A percentile compares a stretch with the other conserved stretches of the same genome.
These are phyloP conservation scores for Cheirogaleus major DNA, from an alignment of 2,797 vertebrate genomes.

Conservation along the genomic window DNA sequence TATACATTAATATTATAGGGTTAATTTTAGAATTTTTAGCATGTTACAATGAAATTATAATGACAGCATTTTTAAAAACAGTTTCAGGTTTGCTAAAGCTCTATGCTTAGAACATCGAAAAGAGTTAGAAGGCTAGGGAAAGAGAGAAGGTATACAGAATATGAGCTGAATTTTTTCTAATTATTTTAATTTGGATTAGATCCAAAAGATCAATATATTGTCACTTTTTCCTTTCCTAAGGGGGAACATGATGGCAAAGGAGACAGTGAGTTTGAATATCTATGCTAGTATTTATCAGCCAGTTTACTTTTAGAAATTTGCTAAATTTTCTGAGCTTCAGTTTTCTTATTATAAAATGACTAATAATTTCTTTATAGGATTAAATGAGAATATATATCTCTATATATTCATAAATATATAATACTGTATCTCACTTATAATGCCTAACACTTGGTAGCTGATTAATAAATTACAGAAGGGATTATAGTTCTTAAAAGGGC, in stretches of 20 bases:
- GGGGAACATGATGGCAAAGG: not conserved
- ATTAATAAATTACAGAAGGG: not conserved
- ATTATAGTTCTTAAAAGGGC: not conserved
- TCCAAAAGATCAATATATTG: not conserved
- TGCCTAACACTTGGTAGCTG: not conserved
- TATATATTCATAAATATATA: not conserved
- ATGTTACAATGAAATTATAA: not conserved
- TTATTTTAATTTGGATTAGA: not conserved
- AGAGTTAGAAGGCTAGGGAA: not conserved
- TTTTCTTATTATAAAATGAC: not conserved
- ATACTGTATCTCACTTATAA: not conserved
- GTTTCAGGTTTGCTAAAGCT: not conserved
- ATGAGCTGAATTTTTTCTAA: not conserved
- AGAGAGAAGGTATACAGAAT: not conserved
- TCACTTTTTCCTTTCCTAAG: not conserved
- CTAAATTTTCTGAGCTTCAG: not conserved
- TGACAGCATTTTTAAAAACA: not conserved
- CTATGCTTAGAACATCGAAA: not conserved
- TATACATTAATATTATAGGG: not conserved
- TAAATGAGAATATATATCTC: not conserved
- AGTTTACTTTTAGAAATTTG: not conserved
- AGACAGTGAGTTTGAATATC: fast-evolving
- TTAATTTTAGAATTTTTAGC: slow-evolving; percentile 4
- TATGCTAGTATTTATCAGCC: not conserved
- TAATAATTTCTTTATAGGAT: not conserved